phyloP scores from a whole-genome alignment of 2,113 vertebrate species.

The Scartelaos histophorus region DNA sequence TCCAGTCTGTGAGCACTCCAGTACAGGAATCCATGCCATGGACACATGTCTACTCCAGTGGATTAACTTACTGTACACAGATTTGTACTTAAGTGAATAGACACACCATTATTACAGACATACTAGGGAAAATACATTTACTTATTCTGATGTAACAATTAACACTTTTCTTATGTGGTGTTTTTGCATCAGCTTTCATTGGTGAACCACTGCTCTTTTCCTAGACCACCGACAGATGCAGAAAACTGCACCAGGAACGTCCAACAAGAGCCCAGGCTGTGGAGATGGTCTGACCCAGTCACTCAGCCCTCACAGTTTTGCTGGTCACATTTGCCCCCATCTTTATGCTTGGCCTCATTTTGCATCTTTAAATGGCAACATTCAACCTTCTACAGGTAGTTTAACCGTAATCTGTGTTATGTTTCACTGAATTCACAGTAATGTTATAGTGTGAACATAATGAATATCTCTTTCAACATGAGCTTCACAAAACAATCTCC shows the following conservation, averaged over 20 bases:
- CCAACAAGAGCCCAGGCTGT: not conserved
- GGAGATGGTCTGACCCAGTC: not conserved
- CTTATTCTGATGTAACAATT: no score
- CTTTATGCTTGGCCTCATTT: not conserved
- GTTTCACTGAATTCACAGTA: not conserved
- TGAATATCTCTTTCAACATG: not conserved
- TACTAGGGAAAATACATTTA: not conserved
- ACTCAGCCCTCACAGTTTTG: not conserved
- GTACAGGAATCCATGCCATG: conserved; percentile 30
- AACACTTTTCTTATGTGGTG: no score
- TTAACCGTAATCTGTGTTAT: not conserved
- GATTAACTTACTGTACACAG: not conserved
- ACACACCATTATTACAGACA: not conserved
- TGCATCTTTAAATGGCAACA: no score
- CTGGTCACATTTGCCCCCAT: not conserved
- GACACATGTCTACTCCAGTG: conserved; percentile 5
- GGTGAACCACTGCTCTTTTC: no score
- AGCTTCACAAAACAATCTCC: not conserved
- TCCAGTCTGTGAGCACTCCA: conserved; percentile 25
- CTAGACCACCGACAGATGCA: not conserved
- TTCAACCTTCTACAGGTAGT: not conserved
- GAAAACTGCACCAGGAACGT: not conserved
- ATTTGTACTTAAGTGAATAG: not conserved
- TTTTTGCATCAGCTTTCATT: no score
- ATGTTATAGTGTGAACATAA: not conserved